Evolutionary conservation across 2,888 invertebrate genomes (phyloP).

Genomic region (Odontomyia ornata): DNA sequence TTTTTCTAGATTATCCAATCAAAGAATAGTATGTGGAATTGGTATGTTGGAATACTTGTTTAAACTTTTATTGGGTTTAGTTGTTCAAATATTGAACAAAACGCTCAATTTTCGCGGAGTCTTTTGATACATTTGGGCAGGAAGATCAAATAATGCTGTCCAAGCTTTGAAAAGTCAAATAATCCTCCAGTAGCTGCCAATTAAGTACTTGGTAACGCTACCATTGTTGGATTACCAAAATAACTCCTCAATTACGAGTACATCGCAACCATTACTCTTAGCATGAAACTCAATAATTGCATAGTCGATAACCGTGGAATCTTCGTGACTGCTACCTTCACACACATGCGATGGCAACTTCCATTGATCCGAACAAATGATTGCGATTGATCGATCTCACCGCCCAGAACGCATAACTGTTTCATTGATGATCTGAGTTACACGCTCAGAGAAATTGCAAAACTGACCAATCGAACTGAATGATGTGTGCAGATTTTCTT

Average conservation of each 20-base stretch:
- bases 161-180: conserved; percentile 1
- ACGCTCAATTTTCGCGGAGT: no score
- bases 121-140: no score
- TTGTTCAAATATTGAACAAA: no score
- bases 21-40: no score
- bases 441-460: background rate
- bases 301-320: background rate
- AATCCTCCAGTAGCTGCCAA: conserved; percentile 28
- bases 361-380: background rate
- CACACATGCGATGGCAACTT: background rate
- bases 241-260: background rate
- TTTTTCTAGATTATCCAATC: no score
- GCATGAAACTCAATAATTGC: conserved; percentile 6
- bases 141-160: no score
- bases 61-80: no score
- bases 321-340: background rate
- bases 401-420: conserved; percentile 17
- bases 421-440: no score
- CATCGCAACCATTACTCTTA: background rate
- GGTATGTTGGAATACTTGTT: no score
- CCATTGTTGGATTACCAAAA: background rate
- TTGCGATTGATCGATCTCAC: background rate
- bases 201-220: background rate
- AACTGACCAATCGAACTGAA: conserved; percentile 46
- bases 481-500: conserved; percentile 41